Percentiles rank a stretch among this genome's conserved stretches.
Evolutionary conservation across 2,113 vertebrate species (phyloP).

Genomic region (Hemiprocne comata): DNA sequence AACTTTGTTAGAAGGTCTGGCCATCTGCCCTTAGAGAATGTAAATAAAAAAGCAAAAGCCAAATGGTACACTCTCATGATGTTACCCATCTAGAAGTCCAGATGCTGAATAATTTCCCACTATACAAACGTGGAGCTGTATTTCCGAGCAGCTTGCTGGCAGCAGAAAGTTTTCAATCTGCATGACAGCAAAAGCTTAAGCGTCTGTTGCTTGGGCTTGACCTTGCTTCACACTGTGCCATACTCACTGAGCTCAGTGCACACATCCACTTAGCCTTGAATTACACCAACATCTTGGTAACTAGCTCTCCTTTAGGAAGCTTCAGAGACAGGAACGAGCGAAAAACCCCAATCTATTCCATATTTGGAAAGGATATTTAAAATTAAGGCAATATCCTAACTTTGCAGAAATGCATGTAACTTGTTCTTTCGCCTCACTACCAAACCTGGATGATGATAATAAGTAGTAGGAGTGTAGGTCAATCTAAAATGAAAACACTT

Average conservation of each 20-base stretch:
- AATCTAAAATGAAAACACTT: not conserved
- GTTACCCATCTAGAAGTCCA: not conserved
- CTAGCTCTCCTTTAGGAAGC: not conserved
- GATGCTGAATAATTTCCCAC: not conserved
- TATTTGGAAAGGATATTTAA: not conserved
- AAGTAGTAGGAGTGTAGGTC: not conserved
- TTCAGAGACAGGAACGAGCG: not conserved
- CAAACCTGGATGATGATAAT: not conserved
- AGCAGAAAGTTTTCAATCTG: not conserved
- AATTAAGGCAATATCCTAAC: not conserved
- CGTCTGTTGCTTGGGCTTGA: not conserved
- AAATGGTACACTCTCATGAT: rapidly evolving
- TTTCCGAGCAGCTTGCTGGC: not conserved
- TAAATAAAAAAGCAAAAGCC: not conserved
- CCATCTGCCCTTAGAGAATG: not conserved
- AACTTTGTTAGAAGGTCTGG: not conserved
- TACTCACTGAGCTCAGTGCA: not conserved
- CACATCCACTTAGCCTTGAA: not conserved
- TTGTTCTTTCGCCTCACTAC: not conserved
- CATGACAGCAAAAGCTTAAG: not conserved
- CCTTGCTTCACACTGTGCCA: not conserved
- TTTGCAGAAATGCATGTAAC: not conserved
- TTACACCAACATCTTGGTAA: not conserved
- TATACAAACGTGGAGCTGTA: not conserved
- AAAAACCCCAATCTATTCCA: not conserved